Evolutionary conservation across 1,140 invertebrate genomes (phyloP).

Genomic region (Solenopsis invicta): DNA sequence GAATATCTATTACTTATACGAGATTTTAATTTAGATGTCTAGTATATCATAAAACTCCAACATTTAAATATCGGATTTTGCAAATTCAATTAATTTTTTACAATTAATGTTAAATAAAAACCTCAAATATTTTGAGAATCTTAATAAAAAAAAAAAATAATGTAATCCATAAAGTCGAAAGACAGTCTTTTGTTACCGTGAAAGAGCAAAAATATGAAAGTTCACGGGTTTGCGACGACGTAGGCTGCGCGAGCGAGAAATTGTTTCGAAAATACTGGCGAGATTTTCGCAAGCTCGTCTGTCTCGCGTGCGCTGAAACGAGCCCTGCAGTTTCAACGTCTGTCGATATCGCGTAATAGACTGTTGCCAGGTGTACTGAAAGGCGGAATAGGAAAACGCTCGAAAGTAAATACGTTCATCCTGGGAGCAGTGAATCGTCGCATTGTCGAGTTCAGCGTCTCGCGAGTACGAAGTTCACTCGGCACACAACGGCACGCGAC

Average conservation of each 20-base stretch:
- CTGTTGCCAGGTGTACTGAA: constrained; percentile 35
- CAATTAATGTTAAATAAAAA: neutral
- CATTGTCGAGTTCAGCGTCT: constrained; percentile 48
- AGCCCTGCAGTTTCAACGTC: constrained; percentile 19
- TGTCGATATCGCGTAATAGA: constrained; percentile 56
- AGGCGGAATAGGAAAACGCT: constrained; percentile 56
- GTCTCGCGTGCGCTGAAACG: constrained; percentile 9
- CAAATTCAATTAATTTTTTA: constrained; percentile 10
- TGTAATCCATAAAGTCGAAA: neutral
- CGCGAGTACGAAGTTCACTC: constrained; percentile 41
- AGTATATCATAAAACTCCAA: neutral
- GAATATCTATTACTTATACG: neutral
- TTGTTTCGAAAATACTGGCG: constrained; percentile 23
- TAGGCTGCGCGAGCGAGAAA: neutral
- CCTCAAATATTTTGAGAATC: neutral
- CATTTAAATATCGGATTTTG: neutral
- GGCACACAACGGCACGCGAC: neutral
- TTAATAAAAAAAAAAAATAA: constrained; percentile 16
- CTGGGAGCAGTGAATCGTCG: constrained; percentile 35
- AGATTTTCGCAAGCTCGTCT: constrained; percentile 4
- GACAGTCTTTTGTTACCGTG: neutral
- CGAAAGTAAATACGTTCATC: constrained; percentile 54
- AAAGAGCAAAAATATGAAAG: neutral
- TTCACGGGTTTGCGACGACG: neutral
- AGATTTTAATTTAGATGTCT: neutral